phyloP scores from a whole-genome alignment of 2,113 vertebrate genomes.

The Paratilapia polleni region DNA sequence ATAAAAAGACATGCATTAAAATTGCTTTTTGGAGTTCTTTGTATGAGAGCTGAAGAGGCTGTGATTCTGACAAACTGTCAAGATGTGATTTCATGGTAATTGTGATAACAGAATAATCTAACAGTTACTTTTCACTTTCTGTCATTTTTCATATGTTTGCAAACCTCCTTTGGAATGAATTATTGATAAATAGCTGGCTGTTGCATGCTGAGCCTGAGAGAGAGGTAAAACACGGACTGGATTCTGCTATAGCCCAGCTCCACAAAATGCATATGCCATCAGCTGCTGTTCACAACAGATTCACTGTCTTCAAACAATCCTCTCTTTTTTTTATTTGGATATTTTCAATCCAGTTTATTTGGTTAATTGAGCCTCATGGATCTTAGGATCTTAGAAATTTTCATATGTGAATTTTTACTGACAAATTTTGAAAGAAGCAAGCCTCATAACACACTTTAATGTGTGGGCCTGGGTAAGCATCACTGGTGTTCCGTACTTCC shows the following conservation, averaged over 20 bases:
- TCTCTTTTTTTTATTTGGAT: not conserved
- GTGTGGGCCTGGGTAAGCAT: conserved; percentile 10
- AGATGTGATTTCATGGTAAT: conserved; percentile 11
- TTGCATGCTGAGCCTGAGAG: conserved; percentile 69
- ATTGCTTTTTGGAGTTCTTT: not conserved
- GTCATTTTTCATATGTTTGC: conserved; percentile 71
- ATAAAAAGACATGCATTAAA: not conserved
- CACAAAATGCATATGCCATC: not conserved
- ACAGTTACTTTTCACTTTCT: conserved; percentile 52
- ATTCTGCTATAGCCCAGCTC: not conserved
- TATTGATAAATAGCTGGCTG: conserved; percentile 79
- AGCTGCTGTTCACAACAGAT: not conserved
- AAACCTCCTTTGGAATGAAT: conserved; percentile 71
- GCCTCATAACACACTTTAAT: conserved; percentile 29
- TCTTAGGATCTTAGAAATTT: not conserved
- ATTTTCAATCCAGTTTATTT: not conserved
- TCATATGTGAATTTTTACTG: not conserved
- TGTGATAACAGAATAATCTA: conserved; percentile 26
- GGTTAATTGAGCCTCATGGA: not conserved
- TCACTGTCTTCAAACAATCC: not conserved
- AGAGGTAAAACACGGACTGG: conserved; percentile 58
- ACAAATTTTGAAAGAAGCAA: not conserved
- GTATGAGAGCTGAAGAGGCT: not conserved
- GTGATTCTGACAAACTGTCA: not conserved
- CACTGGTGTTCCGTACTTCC: conserved; percentile 17